Conservation (phyloP, 2,113 vertebrate genomes). For the Sardina pilchardus region DNA sequence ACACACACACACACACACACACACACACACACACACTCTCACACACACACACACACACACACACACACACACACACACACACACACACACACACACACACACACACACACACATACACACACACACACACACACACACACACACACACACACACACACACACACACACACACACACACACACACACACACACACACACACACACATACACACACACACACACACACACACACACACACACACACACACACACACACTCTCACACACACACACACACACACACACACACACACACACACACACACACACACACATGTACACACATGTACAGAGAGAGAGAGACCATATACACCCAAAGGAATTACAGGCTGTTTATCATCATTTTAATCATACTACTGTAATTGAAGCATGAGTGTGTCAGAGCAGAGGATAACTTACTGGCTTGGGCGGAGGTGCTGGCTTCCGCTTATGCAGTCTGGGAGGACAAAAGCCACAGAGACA, state of each 20-base stretch:
- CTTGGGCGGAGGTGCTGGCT: constrained; percentile 28
- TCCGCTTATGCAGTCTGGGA: constrained; percentile 56
- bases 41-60: neutral
- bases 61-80: constrained; percentile 4
- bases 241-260: neutral
- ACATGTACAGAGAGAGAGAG: neutral
- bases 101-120: neutral
- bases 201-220: no score
- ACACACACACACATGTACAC: neutral
- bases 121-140: constrained; percentile 5
- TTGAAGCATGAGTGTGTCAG: neutral
- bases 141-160: constrained; percentile 12
- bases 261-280: constrained; percentile 12
- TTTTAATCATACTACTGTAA: neutral
- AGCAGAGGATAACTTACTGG: constrained; percentile 52
- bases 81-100: constrained; percentile 13
- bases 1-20: constrained; percentile 8
- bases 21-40: constrained; percentile 11
- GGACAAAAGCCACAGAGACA: neutral
- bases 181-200: constrained; percentile 1
- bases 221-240: no score
- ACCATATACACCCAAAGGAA: neutral
- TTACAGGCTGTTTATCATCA: neutral
- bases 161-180: neutral
- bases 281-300: neutral